phyloP scores from a whole-genome alignment of 2,888 invertebrate genomes.

The Hedychridium roseum region DNA sequence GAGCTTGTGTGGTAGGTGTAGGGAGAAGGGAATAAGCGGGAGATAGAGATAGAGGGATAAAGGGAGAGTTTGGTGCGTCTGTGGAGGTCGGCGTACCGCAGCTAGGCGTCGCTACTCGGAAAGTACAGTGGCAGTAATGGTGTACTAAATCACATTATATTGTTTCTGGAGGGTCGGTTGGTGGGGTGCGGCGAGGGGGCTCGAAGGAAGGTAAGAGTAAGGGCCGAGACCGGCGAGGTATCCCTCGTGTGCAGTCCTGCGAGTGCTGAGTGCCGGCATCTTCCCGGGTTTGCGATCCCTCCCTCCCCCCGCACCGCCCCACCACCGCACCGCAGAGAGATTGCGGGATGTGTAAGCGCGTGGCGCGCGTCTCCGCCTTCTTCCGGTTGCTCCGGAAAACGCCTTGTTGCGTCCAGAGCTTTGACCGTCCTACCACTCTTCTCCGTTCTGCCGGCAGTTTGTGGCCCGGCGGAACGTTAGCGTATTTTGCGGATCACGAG shows the following conservation, averaged over 20 bases:
- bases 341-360: constrained; percentile 37
- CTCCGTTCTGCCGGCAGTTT: too few species aligned
- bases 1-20: background rate
- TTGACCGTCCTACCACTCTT: too few species aligned
- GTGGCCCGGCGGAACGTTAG: too few species aligned
- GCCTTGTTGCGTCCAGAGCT: too few species aligned
- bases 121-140: constrained; percentile 60
- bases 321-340: constrained; percentile 27
- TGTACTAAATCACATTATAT: constrained; percentile 61
- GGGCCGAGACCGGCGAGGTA: constrained; percentile 31
- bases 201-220: too few species aligned
- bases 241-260: too few species aligned
- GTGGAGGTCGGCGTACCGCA: constrained; percentile 42
- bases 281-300: too few species aligned
- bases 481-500: too few species aligned
- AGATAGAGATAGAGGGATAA: constrained; percentile 15
- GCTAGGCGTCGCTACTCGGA: constrained; percentile 46
- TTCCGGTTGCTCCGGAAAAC: too few species aligned
- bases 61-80: constrained; percentile 33
- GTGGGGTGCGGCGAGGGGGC: constrained; percentile 33
- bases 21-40: constrained; percentile 9
- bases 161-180: constrained; percentile 54
- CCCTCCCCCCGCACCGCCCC: constrained; percentile 1
- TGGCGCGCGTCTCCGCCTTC: too few species aligned
- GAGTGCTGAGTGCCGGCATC: too few species aligned